Evolutionary conservation across 2,888 invertebrate species (phyloP).

Genomic region (Branchinecta sandiegonensis): DNA sequence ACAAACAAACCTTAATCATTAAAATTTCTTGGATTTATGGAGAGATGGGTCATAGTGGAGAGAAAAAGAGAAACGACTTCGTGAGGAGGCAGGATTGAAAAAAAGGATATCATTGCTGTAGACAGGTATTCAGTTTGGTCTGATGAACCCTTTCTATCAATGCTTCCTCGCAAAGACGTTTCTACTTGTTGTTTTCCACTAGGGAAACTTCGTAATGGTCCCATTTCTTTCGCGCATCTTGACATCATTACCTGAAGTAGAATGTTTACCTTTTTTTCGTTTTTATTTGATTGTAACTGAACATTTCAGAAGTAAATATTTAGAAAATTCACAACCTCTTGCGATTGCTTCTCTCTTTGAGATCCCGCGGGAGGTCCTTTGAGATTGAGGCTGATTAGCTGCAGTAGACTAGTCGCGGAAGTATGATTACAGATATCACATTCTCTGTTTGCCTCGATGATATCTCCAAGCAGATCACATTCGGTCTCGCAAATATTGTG

Average conservation of each 20-base stretch:
- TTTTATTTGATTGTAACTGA: conserved; percentile 4
- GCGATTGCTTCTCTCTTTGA: conserved; percentile 3
- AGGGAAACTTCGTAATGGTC: too few species aligned
- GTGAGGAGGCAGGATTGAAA: conserved; percentile 11
- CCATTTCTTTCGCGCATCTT: too few species aligned
- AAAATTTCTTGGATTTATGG: conserved; percentile 10
- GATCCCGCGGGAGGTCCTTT: conserved; percentile 8
- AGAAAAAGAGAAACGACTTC: conserved; percentile 10
- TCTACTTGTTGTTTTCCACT: conserved; percentile 10
- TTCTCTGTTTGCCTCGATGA: not conserved
- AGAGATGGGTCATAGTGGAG: not conserved
- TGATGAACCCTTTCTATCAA: conserved; percentile 10
- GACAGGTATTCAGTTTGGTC: not conserved
- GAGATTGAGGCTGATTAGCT: too few species aligned
- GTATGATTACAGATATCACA: not conserved
- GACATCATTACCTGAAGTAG: too few species aligned
- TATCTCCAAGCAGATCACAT: too few species aligned
- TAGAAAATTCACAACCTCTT: conserved; percentile 7
- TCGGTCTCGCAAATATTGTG: too few species aligned
- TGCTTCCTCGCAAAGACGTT: conserved; percentile 7
- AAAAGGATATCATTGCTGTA: conserved; percentile 10
- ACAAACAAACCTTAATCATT: too few species aligned
- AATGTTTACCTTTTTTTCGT: too few species aligned
- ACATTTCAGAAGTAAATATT: not conserved
- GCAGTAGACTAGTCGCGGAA: conserved; percentile 1